These are phyloP conservation scores for Drosophila kambysellisi DNA, from an alignment of 2,888 invertebrate species.

Conservation along the genomic window DNA sequence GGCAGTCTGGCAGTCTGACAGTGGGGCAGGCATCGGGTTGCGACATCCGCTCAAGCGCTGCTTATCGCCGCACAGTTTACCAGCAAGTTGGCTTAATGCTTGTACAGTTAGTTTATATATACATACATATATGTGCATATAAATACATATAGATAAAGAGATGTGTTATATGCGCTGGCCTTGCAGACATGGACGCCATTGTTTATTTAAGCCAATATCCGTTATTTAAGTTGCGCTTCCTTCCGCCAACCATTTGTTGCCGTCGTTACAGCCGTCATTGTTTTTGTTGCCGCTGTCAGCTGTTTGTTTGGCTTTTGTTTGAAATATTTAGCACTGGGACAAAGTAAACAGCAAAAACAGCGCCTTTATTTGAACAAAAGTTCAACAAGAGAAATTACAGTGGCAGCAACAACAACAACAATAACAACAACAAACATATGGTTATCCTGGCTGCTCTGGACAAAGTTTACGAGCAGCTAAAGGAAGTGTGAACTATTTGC, in stretches of 20 bases:
- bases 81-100: constrained; percentile 47
- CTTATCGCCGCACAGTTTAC: constrained; percentile 53
- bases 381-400: constrained; percentile 60
- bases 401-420: constrained; percentile 34
- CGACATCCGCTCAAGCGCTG: constrained; percentile 65
- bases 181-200: constrained; percentile 60
- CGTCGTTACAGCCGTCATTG: constrained; percentile 21
- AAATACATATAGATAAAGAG: constrained; percentile 7
- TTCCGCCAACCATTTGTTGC: constrained; percentile 73
- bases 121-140: background rate
- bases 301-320: constrained; percentile 76
- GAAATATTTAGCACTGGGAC: constrained; percentile 73
- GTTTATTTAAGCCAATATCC: constrained; percentile 81
- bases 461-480: constrained; percentile 68
- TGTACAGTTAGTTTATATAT: constrained; percentile 19
- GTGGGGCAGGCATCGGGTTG: constrained; percentile 24
- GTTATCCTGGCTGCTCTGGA: constrained; percentile 42
- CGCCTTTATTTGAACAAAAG: constrained; percentile 72
- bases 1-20: constrained; percentile 32
- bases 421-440: constrained; percentile 48
- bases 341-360: constrained; percentile 62
- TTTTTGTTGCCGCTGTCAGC: constrained; percentile 63
- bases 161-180: constrained; percentile 28
- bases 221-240: constrained; percentile 78
- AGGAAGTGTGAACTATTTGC: constrained; percentile 79